Conservation (phyloP, 2,797 vertebrate genomes). For the Rousettus madagascariensis region DNA sequence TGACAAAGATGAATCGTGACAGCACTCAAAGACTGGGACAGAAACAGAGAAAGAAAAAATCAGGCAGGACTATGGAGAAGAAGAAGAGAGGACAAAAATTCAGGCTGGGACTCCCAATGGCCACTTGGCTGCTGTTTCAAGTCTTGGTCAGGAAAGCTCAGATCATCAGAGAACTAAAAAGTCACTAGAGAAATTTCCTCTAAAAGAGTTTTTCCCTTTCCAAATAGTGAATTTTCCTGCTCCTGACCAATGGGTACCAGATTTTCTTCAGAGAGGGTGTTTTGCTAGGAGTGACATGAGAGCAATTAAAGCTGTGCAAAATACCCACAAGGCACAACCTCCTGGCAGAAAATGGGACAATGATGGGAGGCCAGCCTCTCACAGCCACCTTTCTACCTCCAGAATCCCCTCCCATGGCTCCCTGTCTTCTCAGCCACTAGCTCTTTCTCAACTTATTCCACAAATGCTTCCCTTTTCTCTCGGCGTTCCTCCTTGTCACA, state of each 20-base stretch:
- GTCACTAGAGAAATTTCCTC: background rate
- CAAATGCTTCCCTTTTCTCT: background rate
- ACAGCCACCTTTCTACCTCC: background rate
- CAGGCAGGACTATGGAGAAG: background rate
- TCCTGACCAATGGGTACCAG: background rate
- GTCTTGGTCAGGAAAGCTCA: background rate
- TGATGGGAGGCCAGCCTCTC: no score
- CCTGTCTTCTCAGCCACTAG: background rate
- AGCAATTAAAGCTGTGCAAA: background rate
- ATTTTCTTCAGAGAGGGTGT: background rate
- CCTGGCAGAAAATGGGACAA: background rate
- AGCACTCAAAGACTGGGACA: background rate
- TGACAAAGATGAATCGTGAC: background rate
- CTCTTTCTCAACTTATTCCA: background rate
- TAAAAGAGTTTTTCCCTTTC: background rate
- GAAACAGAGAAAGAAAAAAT: background rate
- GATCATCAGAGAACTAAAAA: background rate
- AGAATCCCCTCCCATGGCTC: background rate
- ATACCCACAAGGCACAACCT: background rate
- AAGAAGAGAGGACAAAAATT: background rate
- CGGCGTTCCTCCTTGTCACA: slow-evolving; percentile 1
- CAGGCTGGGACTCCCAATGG: background rate
- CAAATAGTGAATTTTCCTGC: background rate
- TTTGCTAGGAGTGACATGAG: background rate
- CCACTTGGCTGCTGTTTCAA: background rate